Evolutionary conservation across 92 coral and sea anemone species (phyloP).

Genomic region (Muricea muricata): DNA sequence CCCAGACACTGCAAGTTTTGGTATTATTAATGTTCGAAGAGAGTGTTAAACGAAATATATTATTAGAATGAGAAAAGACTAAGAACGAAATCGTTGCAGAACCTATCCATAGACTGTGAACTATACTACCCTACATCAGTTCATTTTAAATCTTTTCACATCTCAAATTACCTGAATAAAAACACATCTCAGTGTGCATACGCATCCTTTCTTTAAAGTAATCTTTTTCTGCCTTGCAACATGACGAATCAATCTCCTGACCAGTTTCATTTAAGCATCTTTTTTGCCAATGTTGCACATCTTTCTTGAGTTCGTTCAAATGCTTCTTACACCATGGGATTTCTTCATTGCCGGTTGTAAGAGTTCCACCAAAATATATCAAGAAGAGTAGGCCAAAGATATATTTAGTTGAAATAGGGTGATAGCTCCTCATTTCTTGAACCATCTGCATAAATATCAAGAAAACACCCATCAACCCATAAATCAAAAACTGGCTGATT

Average conservation of each 20-base stretch:
- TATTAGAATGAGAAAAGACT: too few relatives aligned
- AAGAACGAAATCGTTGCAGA: too few relatives aligned
- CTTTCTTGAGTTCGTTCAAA: background rate
- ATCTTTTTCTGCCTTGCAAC: background rate
- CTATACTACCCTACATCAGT: too few relatives aligned
- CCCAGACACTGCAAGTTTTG: too few relatives aligned
- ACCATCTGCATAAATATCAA: background rate
- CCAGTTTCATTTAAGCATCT: background rate
- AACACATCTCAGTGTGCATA: too few relatives aligned
- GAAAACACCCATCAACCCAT: too few relatives aligned
- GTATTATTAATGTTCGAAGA: too few relatives aligned
- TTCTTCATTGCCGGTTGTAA: background rate
- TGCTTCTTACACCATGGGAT: background rate
- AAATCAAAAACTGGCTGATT: too few relatives aligned
- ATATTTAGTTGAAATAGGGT: background rate
- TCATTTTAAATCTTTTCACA: too few relatives aligned
- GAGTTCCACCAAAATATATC: conserved; percentile 2
- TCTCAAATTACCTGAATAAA: too few relatives aligned
- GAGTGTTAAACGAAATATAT: too few relatives aligned
- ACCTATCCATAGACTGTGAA: too few relatives aligned
- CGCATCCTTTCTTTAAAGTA: background rate
- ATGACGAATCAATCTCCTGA: background rate
- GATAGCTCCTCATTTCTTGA: background rate
- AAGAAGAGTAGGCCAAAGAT: background rate
- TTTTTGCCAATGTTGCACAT: background rate